Conservation (phyloP, 2,113 vertebrate species). For the Callospermophilus lateralis region DNA sequence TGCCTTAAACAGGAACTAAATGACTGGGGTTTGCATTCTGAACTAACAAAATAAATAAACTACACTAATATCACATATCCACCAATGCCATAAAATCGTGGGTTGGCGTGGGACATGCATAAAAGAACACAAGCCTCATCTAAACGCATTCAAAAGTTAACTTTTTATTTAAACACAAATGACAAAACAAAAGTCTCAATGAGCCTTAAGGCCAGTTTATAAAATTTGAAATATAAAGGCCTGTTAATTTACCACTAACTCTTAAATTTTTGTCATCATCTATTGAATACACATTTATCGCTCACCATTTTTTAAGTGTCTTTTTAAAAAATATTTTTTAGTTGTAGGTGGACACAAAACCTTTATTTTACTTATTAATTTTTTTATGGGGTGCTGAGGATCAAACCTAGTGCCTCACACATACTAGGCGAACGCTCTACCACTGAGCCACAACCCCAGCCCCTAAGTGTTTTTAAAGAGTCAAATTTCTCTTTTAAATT, state of each 20-base stretch:
- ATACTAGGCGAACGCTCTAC: no score
- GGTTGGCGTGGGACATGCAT: background rate
- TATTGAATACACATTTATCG: slow-evolving; percentile 2
- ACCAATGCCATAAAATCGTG: background rate
- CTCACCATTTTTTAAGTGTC: background rate
- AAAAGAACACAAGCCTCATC: background rate
- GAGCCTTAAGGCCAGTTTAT: background rate
- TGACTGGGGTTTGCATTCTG: background rate
- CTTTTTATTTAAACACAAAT: slow-evolving; percentile 42
- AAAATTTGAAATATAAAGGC: slow-evolving; percentile 54
- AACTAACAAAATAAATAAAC: slow-evolving; percentile 28
- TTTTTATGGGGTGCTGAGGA: no score
- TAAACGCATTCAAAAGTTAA: background rate
- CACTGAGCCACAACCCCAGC: no score
- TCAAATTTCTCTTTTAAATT: no score
- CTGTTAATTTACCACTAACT: slow-evolving; percentile 9
- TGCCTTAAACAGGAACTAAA: background rate
- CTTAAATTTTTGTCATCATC: slow-evolving; percentile 6
- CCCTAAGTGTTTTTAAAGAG: no score
- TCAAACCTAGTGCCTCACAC: no score
- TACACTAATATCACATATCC: background rate
- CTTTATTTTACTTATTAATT: no score
- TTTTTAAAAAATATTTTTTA: no score
- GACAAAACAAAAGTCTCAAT: slow-evolving; percentile 39
- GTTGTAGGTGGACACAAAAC: no score